A percentile compares a stretch with the other conserved stretches of the same genome.
Evolutionary conservation across 2,113 vertebrate genomes (phyloP).

Genomic region (Eptesicus fuscus): DNA sequence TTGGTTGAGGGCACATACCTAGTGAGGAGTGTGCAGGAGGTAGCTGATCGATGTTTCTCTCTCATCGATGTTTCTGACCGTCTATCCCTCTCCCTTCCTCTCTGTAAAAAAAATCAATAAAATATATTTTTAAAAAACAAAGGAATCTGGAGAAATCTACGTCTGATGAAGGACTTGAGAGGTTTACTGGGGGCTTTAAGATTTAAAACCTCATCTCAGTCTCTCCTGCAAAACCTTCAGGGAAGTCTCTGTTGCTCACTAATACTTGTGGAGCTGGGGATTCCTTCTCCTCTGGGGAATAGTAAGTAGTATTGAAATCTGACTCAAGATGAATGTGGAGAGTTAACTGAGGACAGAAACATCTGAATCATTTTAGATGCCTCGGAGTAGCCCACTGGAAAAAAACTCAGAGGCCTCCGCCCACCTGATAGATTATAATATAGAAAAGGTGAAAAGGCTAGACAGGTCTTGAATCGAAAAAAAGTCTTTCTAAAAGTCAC

Average conservation of each 20-base stretch:
- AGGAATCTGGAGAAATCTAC: background rate
- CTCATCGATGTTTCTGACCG: no score
- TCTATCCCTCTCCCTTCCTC: no score
- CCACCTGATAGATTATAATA: background rate
- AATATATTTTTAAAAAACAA: background rate
- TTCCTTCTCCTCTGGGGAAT: background rate
- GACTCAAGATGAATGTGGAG: background rate
- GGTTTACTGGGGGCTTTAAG: background rate
- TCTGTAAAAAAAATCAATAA: no score
- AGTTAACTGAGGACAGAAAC: background rate
- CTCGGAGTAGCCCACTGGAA: background rate
- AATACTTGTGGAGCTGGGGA: background rate
- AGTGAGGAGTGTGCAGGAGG: no score
- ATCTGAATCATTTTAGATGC: background rate
- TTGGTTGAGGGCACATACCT: no score
- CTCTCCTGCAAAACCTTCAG: background rate
- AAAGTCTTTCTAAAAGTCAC: conserved; percentile 7
- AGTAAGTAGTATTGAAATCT: background rate
- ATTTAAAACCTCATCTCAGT: background rate
- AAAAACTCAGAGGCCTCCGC: background rate
- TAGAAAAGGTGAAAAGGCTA: background rate
- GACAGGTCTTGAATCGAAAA: background rate
- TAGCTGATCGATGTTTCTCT: no score
- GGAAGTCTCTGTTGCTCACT: background rate
- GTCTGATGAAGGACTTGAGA: background rate